phyloP scores from a whole-genome alignment of 2,797 vertebrate species.

The Mallotus villosus region DNA sequence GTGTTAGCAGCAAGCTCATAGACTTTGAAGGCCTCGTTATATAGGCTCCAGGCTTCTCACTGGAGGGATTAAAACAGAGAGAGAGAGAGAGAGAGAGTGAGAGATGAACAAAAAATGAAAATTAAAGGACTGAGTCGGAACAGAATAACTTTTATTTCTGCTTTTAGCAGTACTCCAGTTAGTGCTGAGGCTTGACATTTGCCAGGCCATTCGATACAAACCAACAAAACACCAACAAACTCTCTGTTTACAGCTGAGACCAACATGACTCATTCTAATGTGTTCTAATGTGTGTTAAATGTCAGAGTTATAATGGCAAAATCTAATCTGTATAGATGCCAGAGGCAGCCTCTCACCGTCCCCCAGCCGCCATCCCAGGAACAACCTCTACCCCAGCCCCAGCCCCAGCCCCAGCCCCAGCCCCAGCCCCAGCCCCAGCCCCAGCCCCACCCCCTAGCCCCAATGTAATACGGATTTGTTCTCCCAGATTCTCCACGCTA shows the following conservation, averaged over 20 bases:
- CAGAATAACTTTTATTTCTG: too few relatives aligned
- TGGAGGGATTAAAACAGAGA: too few relatives aligned
- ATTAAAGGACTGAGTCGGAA: too few relatives aligned
- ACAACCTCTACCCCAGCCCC: too few relatives aligned
- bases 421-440: too few relatives aligned
- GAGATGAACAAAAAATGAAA: too few relatives aligned
- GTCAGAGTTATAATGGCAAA: slow-evolving; percentile 2
- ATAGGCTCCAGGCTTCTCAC: too few relatives aligned
- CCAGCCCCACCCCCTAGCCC: too few relatives aligned
- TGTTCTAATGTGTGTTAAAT: slow-evolving; percentile 8
- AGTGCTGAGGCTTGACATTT: not conserved
- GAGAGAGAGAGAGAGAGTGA: too few relatives aligned
- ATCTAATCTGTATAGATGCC: not conserved
- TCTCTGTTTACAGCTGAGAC: not conserved
- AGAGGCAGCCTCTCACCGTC: not conserved
- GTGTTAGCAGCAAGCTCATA: not conserved
- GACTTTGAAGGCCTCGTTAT: not conserved
- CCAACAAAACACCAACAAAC: not conserved
- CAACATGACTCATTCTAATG: not conserved
- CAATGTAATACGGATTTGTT: not conserved
- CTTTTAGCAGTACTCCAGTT: too few relatives aligned
- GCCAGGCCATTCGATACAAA: not conserved
- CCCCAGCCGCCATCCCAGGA: too few relatives aligned
- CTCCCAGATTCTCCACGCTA: not conserved
- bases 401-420: too few relatives aligned